These are phyloP conservation scores for Cheilinus undulatus DNA, from an alignment of 2,113 vertebrate genomes.

Conservation along the genomic window DNA sequence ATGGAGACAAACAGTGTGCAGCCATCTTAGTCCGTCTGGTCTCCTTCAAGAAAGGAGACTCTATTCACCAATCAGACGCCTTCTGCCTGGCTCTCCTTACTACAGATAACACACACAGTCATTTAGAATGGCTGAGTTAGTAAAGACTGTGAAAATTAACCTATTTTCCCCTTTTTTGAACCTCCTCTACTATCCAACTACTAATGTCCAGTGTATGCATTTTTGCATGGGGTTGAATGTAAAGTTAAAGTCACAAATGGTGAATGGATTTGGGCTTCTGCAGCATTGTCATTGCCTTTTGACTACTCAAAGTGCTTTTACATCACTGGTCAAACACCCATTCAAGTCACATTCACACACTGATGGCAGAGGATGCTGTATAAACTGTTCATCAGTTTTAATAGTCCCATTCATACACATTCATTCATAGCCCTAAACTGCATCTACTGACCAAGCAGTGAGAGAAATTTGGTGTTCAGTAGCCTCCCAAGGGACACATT, in stretches of 20 bases:
- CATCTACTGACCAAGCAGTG: too few species aligned
- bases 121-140: conserved; percentile 3
- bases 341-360: too few species aligned
- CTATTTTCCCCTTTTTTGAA: conserved; percentile 8
- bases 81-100: conserved; percentile 20
- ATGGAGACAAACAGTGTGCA: conserved; percentile 62
- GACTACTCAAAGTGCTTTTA: too few species aligned
- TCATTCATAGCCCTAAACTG: too few species aligned
- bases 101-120: background rate
- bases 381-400: too few species aligned
- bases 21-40: conserved; percentile 42
- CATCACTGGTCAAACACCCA: too few species aligned
- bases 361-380: too few species aligned
- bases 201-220: background rate
- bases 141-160: conserved; percentile 1
- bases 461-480: too few species aligned
- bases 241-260: background rate
- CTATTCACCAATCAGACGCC: conserved; percentile 33
- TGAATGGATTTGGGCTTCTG: too few species aligned
- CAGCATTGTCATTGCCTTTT: too few species aligned
- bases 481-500: too few species aligned
- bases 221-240: conserved; percentile 8
- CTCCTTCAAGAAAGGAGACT: conserved; percentile 35
- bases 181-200: background rate
- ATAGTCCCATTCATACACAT: too few species aligned